A percentile compares a stretch with the other conserved stretches of the same genome.
phyloP scores from a whole-genome alignment of 1,140 invertebrate species.

The Philopotamus ludificatus region DNA sequence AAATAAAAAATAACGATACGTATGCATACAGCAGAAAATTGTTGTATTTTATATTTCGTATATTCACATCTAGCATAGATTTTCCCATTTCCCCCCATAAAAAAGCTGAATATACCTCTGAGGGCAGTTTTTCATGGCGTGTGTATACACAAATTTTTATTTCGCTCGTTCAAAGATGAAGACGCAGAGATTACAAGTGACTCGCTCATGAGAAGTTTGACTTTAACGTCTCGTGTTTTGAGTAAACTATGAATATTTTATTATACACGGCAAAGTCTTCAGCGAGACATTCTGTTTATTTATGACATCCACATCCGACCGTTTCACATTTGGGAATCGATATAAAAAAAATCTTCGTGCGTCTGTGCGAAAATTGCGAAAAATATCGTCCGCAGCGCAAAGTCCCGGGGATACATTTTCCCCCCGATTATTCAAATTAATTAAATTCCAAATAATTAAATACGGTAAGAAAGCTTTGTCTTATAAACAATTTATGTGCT shows the following conservation, averaged over 20 bases:
- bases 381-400: no score
- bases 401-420: no score
- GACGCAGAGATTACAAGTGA: neutral
- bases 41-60: no score
- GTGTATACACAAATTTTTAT: neutral
- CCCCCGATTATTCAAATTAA: no score
- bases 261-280: constrained; percentile 29
- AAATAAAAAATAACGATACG: no score
- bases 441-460: neutral
- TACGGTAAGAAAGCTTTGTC: neutral
- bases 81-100: no score
- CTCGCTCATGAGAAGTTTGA: constrained; percentile 21
- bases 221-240: constrained; percentile 28
- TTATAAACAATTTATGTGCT: constrained; percentile 23
- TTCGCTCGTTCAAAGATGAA: neutral
- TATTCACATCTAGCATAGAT: no score
- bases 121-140: neutral
- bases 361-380: no score
- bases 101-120: no score
- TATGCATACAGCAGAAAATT: no score
- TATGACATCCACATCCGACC: constrained; percentile 10
- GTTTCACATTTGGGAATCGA: no score
- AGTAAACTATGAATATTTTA: constrained; percentile 29
- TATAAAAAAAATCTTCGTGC: no score
- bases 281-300: constrained; percentile 30